Base-by-base conservation (phyloP, 2,113 vertebrate genomes). In the Bostrychus sinensis region DNA sequence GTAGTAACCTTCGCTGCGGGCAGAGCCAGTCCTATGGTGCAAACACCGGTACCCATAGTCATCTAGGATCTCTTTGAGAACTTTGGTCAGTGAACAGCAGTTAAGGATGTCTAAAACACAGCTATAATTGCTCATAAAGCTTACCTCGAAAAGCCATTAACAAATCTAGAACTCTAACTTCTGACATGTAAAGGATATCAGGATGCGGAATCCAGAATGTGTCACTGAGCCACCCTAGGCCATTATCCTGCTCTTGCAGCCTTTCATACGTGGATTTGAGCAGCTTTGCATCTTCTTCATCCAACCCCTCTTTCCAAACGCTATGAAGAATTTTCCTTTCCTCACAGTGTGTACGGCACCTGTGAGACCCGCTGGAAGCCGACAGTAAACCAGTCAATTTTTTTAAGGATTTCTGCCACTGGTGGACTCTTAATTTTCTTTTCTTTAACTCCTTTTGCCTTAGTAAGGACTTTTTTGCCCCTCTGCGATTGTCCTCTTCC, bases 1-100 rank as follows among this genome's bases (percentile, higher is more conserved):
- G 85, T 99, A 99, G 83, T 95, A 99, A 51, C 97, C 97, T 89
- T 99, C 97, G 0, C 91, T 96, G 55, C 97, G 95, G 1, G 97
- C 97, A 0, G 93, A 98, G 70, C 96, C 97, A 0, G 95, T 98
- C 66, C 92, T 76, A 1, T 98, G 97, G 62, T 91, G 91, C 0
- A 91, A 91, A 84, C 91, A 89, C 55, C 94, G 94, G 0, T 91
- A 90, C 0, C 88, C 89, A 39, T 87, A 87, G 19, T 93, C 94
- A 78, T 94, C 95, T 19, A 90, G 92, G 83, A 91, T 92, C 48
- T 94, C 93, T 20, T 87, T 83, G 34, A 83, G 86, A 78, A 93
- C 86, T 89, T 94, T 95, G 77, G 95, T 98, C 71, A 94, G 96
- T 99, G 88, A 78, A 63, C 26, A 67, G 56, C 51, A 55, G 93